These are phyloP conservation scores for Himalopsyche tibetana DNA, from an alignment of 2,888 invertebrate species.

Conservation along the genomic window DNA sequence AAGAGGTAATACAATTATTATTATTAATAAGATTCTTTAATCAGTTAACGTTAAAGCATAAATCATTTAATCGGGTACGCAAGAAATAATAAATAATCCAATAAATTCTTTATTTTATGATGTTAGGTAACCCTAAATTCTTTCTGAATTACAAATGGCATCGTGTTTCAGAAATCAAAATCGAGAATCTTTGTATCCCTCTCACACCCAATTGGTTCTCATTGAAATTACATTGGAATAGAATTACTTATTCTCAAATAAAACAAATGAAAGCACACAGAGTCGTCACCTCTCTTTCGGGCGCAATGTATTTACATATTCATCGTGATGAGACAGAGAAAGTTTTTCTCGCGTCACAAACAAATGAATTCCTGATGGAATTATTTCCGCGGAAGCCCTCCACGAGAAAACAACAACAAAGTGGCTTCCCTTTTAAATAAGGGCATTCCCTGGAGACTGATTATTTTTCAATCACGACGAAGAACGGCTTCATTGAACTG, in stretches of 20 bases:
- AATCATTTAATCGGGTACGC: too few species aligned
- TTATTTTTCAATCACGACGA: slow-evolving; percentile 65
- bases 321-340: neutral
- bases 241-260: neutral
- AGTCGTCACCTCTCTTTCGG: slow-evolving; percentile 10
- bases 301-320: neutral
- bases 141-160: too few species aligned
- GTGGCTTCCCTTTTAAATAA: slow-evolving; percentile 59
- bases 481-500: slow-evolving; percentile 55
- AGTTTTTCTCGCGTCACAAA: slow-evolving; percentile 45
- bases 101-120: too few species aligned
- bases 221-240: slow-evolving; percentile 12
- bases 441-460: slow-evolving; percentile 63
- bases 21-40: too few species aligned
- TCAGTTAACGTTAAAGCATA: too few species aligned
- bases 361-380: slow-evolving; percentile 56
- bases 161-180: slow-evolving; percentile 37
- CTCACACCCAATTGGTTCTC: slow-evolving; percentile 41
- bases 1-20: too few species aligned
- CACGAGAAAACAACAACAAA: slow-evolving; percentile 45
- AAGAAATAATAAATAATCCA: too few species aligned
- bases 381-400: slow-evolving; percentile 54
- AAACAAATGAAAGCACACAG: neutral
- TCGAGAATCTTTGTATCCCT: slow-evolving; percentile 52
- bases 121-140: too few species aligned